phyloP scores from a whole-genome alignment of 2,113 vertebrate species.

The Microcebus murinus region DNA sequence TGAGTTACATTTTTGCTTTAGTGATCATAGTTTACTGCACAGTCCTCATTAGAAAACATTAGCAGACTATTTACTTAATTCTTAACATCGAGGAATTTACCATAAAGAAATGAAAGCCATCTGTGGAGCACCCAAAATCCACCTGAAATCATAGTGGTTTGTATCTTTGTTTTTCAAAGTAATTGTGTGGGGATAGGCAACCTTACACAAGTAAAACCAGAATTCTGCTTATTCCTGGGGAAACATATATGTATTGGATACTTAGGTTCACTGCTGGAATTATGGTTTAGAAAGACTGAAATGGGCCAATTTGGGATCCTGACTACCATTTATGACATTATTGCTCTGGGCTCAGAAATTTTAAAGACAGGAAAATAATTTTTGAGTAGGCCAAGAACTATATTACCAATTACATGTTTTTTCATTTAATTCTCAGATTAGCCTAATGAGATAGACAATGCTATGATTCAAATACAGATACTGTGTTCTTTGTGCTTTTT shows the following conservation, averaged over 20 bases:
- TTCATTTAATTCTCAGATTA: constrained; percentile 41
- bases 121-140: neutral
- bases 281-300: neutral
- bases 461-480: neutral
- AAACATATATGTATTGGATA: neutral
- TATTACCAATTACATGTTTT: neutral
- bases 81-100: neutral
- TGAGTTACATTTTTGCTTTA: neutral
- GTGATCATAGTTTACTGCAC: neutral
- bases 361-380: constrained; percentile 11
- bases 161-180: constrained; percentile 44
- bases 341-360: constrained; percentile 11
- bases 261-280: neutral
- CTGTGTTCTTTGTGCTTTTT: neutral
- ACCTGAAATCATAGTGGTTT: neutral
- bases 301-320: neutral
- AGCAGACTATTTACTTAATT: neutral
- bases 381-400: neutral
- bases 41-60: neutral
- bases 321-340: neutral
- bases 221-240: neutral
- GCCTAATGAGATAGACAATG: constrained; percentile 1
- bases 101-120: neutral
- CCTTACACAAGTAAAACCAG: constrained; percentile 11
- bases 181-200: neutral